Conservation (phyloP, 2,888 invertebrate species). For the Arrhopalites spinosus region DNA sequence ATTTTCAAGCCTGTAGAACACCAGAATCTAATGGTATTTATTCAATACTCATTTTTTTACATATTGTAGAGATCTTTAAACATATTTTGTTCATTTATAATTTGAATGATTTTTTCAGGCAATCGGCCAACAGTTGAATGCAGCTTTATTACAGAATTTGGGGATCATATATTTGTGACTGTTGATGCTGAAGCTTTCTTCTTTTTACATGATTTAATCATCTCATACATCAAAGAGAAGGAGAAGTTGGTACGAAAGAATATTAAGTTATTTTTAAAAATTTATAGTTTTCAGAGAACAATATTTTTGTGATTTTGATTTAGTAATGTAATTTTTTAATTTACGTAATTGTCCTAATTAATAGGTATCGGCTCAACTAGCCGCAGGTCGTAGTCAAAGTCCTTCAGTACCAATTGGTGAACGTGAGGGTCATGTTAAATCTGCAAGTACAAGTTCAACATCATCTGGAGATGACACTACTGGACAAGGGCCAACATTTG, state of each 20-base stretch:
- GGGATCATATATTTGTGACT: slow-evolving; percentile 97
- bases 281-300: neutral
- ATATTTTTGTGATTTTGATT: neutral
- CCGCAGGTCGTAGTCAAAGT: slow-evolving; percentile 54
- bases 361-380: slow-evolving; percentile 54
- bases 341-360: too few relatives aligned
- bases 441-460: slow-evolving; percentile 38
- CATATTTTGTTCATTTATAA: slow-evolving; percentile 35
- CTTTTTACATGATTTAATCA: slow-evolving; percentile 95
- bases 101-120: slow-evolving; percentile 66
- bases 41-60: neutral
- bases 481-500: neutral
- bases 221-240: slow-evolving; percentile 92
- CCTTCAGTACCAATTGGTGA: slow-evolving; percentile 37
- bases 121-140: slow-evolving; percentile 89
- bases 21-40: slow-evolving; percentile 69
- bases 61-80: too few relatives aligned
- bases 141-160: slow-evolving; percentile 97
- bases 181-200: slow-evolving; percentile 98
- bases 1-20: slow-evolving; percentile 76
- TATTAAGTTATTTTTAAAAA: too few relatives aligned
- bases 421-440: slow-evolving; percentile 4
- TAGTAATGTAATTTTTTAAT: too few relatives aligned
- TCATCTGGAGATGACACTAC: slow-evolving; percentile 23
- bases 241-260: slow-evolving; percentile 79